Percentiles rank a stretch among this genome's conserved stretches.
phyloP scores from a whole-genome alignment of 2,797 vertebrate species.

The Aviceda leuphotes region DNA sequence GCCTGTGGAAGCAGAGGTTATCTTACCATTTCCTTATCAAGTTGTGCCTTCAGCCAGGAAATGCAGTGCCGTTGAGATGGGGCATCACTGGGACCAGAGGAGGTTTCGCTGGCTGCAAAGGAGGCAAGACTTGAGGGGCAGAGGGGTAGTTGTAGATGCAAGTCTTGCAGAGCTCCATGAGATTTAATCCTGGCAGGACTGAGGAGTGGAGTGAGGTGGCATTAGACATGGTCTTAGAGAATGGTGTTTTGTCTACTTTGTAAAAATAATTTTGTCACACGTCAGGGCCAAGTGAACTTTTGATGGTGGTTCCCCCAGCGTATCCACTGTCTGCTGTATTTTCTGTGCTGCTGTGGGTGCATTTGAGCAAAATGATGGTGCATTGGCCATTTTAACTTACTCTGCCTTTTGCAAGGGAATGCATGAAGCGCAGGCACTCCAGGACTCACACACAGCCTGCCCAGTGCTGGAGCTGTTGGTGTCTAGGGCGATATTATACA shows the following conservation, averaged over 20 bases:
- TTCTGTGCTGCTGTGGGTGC: neutral
- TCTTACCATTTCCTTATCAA: neutral
- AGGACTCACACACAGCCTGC: neutral
- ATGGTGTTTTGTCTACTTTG: neutral
- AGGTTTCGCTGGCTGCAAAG: neutral
- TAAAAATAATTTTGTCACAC: neutral
- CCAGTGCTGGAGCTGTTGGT: neutral
- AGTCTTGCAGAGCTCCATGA: neutral
- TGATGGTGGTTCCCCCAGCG: neutral
- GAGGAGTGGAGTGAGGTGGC: neutral
- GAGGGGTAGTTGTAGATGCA: neutral
- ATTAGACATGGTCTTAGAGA: neutral
- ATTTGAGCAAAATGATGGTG: neutral
- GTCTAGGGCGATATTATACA: neutral
- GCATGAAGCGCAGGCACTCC: neutral
- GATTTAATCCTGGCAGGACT: neutral
- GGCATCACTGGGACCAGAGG: neutral
- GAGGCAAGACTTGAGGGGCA: neutral
- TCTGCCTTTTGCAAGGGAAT: neutral
- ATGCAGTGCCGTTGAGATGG: neutral
- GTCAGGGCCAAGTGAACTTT: neutral
- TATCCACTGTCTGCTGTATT: neutral
- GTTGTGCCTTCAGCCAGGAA: neutral
- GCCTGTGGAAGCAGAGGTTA: neutral
- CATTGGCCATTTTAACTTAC: neutral